Evolutionary conservation across 2,113 vertebrate species (phyloP).

Genomic region (Calyptomena viridis): DNA sequence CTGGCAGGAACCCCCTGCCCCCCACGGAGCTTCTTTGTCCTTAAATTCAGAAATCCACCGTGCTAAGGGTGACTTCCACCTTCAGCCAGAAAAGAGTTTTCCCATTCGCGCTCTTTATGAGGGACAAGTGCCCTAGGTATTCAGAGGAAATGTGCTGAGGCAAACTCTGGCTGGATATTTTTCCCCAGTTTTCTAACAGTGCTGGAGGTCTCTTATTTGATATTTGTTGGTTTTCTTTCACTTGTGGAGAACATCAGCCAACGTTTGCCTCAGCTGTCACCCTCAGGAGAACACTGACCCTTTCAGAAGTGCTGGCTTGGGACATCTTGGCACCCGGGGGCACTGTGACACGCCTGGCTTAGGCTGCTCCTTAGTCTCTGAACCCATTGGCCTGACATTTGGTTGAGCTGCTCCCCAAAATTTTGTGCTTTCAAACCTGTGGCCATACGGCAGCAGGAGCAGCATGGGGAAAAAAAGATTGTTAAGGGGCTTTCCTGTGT

Average conservation of each 20-base stretch:
- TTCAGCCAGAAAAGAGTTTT: not conserved
- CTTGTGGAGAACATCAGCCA: not conserved
- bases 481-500: not conserved
- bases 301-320: not conserved
- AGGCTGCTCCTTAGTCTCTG: not conserved
- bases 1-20: accelerated
- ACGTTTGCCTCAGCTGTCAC: accelerated
- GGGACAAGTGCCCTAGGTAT: not conserved
- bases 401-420: not conserved
- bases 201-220: not conserved
- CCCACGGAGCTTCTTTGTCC: too few species aligned
- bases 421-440: not conserved
- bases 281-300: not conserved
- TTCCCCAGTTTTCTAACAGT: not conserved
- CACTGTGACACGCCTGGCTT: not conserved
- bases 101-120: not conserved
- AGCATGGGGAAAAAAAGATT: accelerated
- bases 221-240: not conserved
- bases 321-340: not conserved
- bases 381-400: accelerated
- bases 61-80: too few species aligned
- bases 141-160: not conserved
- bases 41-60: accelerated
- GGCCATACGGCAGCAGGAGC: accelerated
- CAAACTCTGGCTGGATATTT: too few species aligned